Percentiles rank a stretch among this genome's conserved stretches.
These are phyloP conservation scores for Ditula angustiorana DNA, from an alignment of 2,888 invertebrate species.

Conservation along the genomic window DNA sequence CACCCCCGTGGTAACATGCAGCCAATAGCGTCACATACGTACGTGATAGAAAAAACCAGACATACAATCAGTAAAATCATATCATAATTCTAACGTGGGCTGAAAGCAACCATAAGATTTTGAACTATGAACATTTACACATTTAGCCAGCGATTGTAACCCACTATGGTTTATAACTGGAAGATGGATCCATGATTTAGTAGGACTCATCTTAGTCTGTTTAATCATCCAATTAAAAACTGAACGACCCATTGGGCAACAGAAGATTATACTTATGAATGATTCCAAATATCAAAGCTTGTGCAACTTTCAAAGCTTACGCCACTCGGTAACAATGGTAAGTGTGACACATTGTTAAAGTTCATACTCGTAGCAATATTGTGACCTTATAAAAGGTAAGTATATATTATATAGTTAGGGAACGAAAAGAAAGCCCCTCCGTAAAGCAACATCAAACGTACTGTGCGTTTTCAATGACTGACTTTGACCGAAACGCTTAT, in stretches of 20 bases:
- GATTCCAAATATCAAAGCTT: conserved; percentile 11
- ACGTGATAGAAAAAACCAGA: neutral
- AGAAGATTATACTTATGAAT: neutral
- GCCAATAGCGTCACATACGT: conserved; percentile 27
- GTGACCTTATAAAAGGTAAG: neutral
- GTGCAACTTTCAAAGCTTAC: conserved; percentile 15
- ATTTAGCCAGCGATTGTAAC: no score
- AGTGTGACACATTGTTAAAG: conserved; percentile 15
- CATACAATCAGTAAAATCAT: neutral
- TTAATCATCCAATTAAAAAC: neutral
- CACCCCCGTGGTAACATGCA: conserved; percentile 56
- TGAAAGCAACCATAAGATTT: no score
- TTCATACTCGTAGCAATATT: conserved; percentile 11
- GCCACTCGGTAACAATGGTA: conserved; percentile 5
- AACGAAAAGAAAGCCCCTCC: no score
- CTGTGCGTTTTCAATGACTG: no score
- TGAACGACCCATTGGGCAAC: neutral
- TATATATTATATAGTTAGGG: no score
- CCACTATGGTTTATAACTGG: no score
- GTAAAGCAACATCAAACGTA: no score
- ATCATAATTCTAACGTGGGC: no score
- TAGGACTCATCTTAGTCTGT: no score
- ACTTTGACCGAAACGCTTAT: no score
- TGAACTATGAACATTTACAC: no score
- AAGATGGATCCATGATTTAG: no score